phyloP scores from a whole-genome alignment of 2,888 invertebrate species.

The Clitarchus hookeri region DNA sequence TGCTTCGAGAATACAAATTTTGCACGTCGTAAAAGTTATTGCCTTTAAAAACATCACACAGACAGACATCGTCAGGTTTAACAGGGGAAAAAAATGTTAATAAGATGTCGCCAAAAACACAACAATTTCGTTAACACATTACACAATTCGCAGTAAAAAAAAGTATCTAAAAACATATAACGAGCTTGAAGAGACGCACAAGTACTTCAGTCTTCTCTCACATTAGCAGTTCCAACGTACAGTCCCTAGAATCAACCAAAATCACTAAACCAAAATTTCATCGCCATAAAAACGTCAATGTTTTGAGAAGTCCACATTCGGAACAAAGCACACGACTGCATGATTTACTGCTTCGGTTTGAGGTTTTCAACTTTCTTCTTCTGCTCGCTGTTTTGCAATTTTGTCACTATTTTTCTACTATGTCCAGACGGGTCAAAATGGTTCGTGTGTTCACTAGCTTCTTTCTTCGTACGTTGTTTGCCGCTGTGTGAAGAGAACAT shows the following conservation, averaged over 20 bases:
- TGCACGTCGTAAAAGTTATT: too few relatives aligned
- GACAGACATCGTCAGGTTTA: too few relatives aligned
- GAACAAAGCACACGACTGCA: not conserved
- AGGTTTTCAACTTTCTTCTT: slow-evolving; percentile 66
- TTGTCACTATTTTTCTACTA: slow-evolving; percentile 87
- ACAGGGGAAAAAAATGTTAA: too few relatives aligned
- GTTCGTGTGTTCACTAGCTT: slow-evolving; percentile 86
- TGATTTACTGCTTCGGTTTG: slow-evolving; percentile 32
- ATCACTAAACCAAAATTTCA: slow-evolving; percentile 36
- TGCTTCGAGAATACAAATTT: too few relatives aligned
- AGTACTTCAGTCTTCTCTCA: not conserved
- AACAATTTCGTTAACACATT: not conserved
- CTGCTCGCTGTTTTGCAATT: slow-evolving; percentile 81
- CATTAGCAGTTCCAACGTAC: not conserved
- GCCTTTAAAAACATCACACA: too few relatives aligned
- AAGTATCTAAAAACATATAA: not conserved
- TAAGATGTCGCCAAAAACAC: too few relatives aligned
- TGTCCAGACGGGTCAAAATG: slow-evolving; percentile 92
- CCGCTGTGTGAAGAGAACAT: slow-evolving; percentile 86
- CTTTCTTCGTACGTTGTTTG: slow-evolving; percentile 88
- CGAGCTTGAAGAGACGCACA: not conserved
- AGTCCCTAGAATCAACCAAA: slow-evolving; percentile 23
- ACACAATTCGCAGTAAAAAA: not conserved
- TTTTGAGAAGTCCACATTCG: not conserved
- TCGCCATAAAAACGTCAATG: slow-evolving; percentile 29